Conservation (phyloP, 2,888 invertebrate genomes). For the Corythucha ciliata region DNA sequence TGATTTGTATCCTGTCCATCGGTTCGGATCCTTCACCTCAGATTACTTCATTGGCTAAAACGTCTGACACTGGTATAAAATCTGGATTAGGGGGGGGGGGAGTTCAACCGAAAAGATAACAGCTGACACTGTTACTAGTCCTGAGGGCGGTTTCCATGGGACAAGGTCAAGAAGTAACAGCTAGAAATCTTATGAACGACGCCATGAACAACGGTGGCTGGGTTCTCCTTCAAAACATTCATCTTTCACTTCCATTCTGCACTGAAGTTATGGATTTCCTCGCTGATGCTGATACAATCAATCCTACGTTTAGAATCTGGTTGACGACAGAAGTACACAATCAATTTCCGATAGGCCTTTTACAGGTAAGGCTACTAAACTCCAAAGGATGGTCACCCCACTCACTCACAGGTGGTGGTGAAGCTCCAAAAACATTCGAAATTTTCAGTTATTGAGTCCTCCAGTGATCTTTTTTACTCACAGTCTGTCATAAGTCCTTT, state of each 20-base stretch:
- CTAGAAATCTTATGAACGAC: slow-evolving; percentile 69
- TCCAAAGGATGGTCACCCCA: no score
- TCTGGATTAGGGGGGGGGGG: no score
- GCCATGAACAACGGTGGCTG: slow-evolving; percentile 67
- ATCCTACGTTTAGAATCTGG: slow-evolving; percentile 82
- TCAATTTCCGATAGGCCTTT: slow-evolving; percentile 79
- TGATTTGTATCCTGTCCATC: slow-evolving; percentile 86
- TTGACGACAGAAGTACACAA: slow-evolving; percentile 89
- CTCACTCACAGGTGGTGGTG: no score
- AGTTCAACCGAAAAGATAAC: not conserved
- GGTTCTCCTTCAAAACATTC: slow-evolving; percentile 92
- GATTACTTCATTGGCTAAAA: slow-evolving; percentile 76
- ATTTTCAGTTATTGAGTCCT: no score
- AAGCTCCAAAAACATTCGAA: no score
- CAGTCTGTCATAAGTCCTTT: not conserved
- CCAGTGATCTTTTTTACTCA: no score
- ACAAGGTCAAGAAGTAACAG: slow-evolving; percentile 88
- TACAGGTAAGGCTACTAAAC: slow-evolving; percentile 42
- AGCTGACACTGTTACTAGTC: slow-evolving; percentile 44
- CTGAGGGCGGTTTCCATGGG: slow-evolving; percentile 91
- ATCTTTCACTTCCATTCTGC: slow-evolving; percentile 89
- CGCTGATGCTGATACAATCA: slow-evolving; percentile 71
- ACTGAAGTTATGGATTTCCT: slow-evolving; percentile 84
- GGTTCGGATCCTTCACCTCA: slow-evolving; percentile 96
- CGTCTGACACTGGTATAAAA: slow-evolving; percentile 69